These are phyloP conservation scores for Tiliacea aurago DNA, from an alignment of 2,888 invertebrate species.

Conservation along the genomic window DNA sequence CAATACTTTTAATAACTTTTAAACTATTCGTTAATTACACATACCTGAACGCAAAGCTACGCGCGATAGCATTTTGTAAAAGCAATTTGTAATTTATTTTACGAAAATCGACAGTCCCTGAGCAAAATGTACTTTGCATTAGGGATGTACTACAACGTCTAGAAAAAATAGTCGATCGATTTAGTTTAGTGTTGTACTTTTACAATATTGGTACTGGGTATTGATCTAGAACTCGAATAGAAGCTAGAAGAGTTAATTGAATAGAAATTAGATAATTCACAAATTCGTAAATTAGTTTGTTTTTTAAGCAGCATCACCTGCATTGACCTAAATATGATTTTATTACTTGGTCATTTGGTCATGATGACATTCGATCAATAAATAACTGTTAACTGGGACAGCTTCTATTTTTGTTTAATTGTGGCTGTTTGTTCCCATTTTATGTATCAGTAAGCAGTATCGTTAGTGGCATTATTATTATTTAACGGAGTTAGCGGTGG, in stretches of 20 bases:
- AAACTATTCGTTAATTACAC: slow-evolving; percentile 64
- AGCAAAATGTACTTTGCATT: slow-evolving; percentile 80
- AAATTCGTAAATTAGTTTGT: not conserved
- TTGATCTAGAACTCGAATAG: too few relatives aligned
- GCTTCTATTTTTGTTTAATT: slow-evolving; percentile 31
- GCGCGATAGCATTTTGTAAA: slow-evolving; percentile 92
- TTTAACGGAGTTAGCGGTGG: not conserved
- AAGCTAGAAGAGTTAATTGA: not conserved
- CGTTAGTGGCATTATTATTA: not conserved
- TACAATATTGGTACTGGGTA: not conserved
- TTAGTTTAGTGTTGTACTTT: slow-evolving; percentile 12
- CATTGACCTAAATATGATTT: slow-evolving; percentile 49
- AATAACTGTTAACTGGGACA: not conserved
- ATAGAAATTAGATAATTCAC: not conserved
- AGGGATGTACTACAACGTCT: slow-evolving; percentile 72
- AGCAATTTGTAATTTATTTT: slow-evolving; percentile 74
- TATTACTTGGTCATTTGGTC: slow-evolving; percentile 67
- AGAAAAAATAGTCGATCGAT: slow-evolving; percentile 17
- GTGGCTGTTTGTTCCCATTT: not conserved
- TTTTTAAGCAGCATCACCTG: slow-evolving; percentile 19
- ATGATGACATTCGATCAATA: slow-evolving; percentile 53
- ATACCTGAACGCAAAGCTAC: slow-evolving; percentile 93
- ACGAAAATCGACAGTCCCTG: slow-evolving; percentile 78
- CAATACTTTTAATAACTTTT: slow-evolving; percentile 20
- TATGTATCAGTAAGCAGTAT: not conserved